Percentiles rank a stretch among this genome's conserved stretches.
phyloP scores from a whole-genome alignment of 1,140 invertebrate genomes.

The Chrysomallon squamiferum region DNA sequence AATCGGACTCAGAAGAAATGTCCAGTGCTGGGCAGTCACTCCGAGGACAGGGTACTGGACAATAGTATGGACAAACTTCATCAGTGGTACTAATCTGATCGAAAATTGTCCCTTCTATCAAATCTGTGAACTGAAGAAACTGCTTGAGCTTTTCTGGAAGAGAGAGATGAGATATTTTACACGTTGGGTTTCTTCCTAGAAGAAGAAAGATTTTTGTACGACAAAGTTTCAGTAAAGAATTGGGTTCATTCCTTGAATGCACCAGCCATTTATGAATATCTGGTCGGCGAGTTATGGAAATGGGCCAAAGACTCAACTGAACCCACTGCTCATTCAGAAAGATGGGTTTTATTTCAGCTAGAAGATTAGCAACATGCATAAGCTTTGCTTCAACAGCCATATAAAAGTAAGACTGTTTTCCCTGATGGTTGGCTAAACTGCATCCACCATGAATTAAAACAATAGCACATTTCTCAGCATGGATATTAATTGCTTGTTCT shows the following conservation, averaged over 20 bases:
- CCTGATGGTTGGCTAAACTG: constrained; percentile 27
- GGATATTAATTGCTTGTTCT: constrained; percentile 54
- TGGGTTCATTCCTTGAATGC: neutral
- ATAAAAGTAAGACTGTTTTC: constrained; percentile 42
- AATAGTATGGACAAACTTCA: too few species aligned
- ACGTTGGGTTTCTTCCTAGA: too few species aligned
- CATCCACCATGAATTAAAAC: constrained; percentile 54
- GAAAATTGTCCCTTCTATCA: too few species aligned
- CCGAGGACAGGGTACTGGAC: too few species aligned
- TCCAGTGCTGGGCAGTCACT: too few species aligned
- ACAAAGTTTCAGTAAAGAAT: too few species aligned
- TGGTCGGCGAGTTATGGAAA: constrained; percentile 44
- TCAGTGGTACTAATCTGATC: too few species aligned
- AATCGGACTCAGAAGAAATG: too few species aligned
- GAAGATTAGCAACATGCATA: constrained; percentile 37
- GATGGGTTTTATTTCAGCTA: constrained; percentile 42
- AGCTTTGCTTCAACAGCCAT: constrained; percentile 49
- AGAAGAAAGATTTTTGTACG: too few species aligned
- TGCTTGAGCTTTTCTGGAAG: too few species aligned
- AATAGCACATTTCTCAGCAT: constrained; percentile 53
- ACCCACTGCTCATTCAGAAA: constrained; percentile 51
- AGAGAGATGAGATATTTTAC: too few species aligned
- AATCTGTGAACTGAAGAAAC: too few species aligned
- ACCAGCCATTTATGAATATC: constrained; percentile 42
- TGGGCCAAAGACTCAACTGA: constrained; percentile 35